Conservation (phyloP, 2,797 vertebrate genomes). For the Gadopsis marmoratus region DNA sequence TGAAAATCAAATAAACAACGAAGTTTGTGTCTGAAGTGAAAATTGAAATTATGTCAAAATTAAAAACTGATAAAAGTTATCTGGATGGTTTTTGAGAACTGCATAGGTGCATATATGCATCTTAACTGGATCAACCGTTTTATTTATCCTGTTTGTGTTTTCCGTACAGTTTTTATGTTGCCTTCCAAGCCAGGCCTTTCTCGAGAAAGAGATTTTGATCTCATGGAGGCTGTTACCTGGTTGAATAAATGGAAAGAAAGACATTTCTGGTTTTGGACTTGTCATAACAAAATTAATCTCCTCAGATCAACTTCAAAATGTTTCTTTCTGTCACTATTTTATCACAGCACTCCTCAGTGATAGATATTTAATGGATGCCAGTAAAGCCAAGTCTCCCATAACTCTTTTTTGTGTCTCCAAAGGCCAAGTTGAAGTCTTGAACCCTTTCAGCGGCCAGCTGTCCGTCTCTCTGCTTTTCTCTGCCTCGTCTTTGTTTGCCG, state of each 20-base stretch:
- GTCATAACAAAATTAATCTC: slow-evolving; percentile 35
- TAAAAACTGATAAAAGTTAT: neutral
- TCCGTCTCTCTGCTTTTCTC: slow-evolving; percentile 47
- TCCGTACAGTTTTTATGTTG: neutral
- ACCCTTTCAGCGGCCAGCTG: slow-evolving; percentile 69
- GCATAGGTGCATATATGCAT: neutral
- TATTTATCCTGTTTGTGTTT: neutral
- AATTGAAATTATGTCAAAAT: neutral
- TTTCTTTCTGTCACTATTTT: slow-evolving; percentile 53
- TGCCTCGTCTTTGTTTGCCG: slow-evolving; percentile 71
- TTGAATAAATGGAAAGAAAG: neutral
- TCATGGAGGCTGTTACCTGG: neutral
- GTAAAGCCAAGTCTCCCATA: slow-evolving; percentile 53
- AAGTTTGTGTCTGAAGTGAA: too few species aligned
- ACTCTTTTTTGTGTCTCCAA: slow-evolving; percentile 57
- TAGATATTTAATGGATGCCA: slow-evolving; percentile 58
- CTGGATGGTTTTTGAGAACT: neutral
- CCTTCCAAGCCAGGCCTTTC: neutral
- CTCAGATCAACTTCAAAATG: slow-evolving; percentile 56
- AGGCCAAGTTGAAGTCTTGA: slow-evolving; percentile 83
- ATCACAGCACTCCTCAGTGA: slow-evolving; percentile 46
- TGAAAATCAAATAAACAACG: neutral
- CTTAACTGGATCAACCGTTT: neutral
- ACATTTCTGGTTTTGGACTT: slow-evolving; percentile 29
- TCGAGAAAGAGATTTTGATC: neutral